Evolutionary conservation across 1,140 invertebrate species (phyloP), one percentile per base, ranked within the genome.

Genomic region (Xylocopa sonorina): DNA sequence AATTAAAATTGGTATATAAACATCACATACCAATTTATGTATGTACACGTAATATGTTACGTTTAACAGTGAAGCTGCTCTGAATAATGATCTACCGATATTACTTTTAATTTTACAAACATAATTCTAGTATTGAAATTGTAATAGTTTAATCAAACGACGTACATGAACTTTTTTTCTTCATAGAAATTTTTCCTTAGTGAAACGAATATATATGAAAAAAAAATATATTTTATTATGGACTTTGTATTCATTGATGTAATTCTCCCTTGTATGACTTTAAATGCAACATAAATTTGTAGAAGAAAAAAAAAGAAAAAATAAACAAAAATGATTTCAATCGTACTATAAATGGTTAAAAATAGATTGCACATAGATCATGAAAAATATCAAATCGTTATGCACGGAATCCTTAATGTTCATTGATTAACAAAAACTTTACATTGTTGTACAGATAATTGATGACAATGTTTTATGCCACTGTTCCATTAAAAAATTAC

Each of bases 291-390:
- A 63, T 55, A 51, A 41, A 50, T 53, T 64, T 57, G 29, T 78
- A 55, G 14, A 57, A 57, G 21, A 27, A 41, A 78, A 72, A 72
- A 46, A 32, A 21, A 41, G n/a, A n/a, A n/a, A n/a, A n/a, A n/a
- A n/a, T n/a, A n/a, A n/a, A n/a, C n/a, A n/a, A n/a, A 48, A 27
- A n/a, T 29, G 43, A 32, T 62, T 53, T 62, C 53, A 62, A 78
- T 69, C 10, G 38, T 55, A 51, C 53, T 62, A 41, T 27, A 63
- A 50, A 74, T 24, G 21, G 68, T 53, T 62, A 69, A 53, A 76
- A 62, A 77, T 69, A 69, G 78, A 85, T 85, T 85, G 84, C 83
- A 85, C 79, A 82, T 78, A 63, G 16, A 78, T 50, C 51, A 43
- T 48, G 67, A 63, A 38, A 73, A 27, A 29, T 73, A 43, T 55